Evolutionary conservation across 2,113 vertebrate genomes (phyloP).

Genomic region (Macaca nemestrina): DNA sequence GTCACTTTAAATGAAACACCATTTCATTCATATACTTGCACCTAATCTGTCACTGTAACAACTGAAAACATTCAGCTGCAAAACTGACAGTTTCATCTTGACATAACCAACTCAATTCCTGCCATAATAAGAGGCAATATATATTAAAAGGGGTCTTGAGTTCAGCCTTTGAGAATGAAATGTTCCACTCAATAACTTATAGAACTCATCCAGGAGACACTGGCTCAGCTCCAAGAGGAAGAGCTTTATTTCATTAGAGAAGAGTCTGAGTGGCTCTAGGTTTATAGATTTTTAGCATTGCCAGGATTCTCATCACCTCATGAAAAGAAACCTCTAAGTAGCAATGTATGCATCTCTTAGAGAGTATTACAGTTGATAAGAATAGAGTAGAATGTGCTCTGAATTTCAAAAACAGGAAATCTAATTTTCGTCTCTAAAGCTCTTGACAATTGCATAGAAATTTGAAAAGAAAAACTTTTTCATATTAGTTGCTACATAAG

Average conservation of each 20-base stretch:
- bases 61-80: conserved; percentile 53
- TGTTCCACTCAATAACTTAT: conserved; percentile 37
- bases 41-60: conserved; percentile 48
- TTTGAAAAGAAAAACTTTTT: background rate
- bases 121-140: background rate
- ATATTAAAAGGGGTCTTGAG: conserved; percentile 52
- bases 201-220: background rate
- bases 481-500: background rate
- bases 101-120: conserved; percentile 12
- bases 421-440: background rate
- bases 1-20: conserved; percentile 77
- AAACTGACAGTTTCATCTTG: conserved; percentile 54
- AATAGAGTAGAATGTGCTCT: background rate
- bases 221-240: conserved; percentile 30
- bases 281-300: conserved; percentile 54
- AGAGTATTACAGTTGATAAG: background rate
- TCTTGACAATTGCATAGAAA: background rate
- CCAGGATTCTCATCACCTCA: background rate
- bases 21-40: conserved; percentile 56
- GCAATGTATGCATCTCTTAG: background rate
- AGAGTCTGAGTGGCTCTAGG: background rate
- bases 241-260: conserved; percentile 36
- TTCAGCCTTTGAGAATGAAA: background rate
- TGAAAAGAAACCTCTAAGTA: background rate
- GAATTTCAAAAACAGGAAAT: background rate